Evolutionary conservation across 2,888 invertebrate species (phyloP), one percentile per base, ranked within the genome.

Genomic region (Hofmannophila pseudospretella): DNA sequence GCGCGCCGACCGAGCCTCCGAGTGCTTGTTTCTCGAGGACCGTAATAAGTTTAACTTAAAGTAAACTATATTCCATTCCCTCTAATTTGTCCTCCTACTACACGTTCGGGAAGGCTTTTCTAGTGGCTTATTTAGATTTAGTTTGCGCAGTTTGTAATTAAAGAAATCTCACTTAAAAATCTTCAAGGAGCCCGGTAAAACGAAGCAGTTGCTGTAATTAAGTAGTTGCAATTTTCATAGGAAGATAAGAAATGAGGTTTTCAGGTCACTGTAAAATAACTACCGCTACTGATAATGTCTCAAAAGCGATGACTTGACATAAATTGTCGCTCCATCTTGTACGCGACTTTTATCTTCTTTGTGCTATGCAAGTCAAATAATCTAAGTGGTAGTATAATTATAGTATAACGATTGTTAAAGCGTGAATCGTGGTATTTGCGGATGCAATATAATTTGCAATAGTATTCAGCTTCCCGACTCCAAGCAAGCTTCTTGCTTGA

Each of bases 11-110:
- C 71, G 68, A 67, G 77, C 75, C 79, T 76, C 67, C 75, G 69
- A 74, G 76, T 69, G 76, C 77, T 74, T 82, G 84, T 80, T 79
- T 68, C 82, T 75, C 68, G 72, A 84, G 82, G 69, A 81, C 84
- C 82, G 81, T 85, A 85, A 85, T 86, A 86, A 85, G 77, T 85
- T 84, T 82, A 84, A 85, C 82, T 85, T 84, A 68, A 84, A 84
- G 79, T 85, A 85, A 86, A 86, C 86, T 86, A 85, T 85, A 84
- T 85, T 82, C 84, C 76, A 75, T 80, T 80, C 68, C 78, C 77
- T 81, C 75, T 84, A 85, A 85, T 86, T 84, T 82, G 73, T 72
- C 60, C 72, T 70, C 66, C 61, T 56, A 59, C 61, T 66, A 54
- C 64, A 52, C 53, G 53, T 56, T 58, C 58, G 57, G 57, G 61